Evolutionary conservation across 1,140 invertebrate genomes (phyloP), one percentile per base, ranked within the genome.

Genomic region (Neuroterus valhalla): DNA sequence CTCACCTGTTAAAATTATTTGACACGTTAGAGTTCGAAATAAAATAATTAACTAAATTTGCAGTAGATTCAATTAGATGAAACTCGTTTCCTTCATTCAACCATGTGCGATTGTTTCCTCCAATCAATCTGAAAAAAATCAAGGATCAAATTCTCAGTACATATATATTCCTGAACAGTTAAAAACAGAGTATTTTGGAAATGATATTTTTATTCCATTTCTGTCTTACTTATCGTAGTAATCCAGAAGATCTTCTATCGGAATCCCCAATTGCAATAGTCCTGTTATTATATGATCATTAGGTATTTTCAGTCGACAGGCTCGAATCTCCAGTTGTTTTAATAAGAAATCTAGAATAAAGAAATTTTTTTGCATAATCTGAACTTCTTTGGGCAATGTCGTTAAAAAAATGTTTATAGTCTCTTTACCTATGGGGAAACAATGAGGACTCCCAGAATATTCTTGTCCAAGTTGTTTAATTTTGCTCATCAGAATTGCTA

Each of bases 1-100:
- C 69, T 78, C 89, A 90, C 93, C 91, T 91, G 85, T 92, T 81
- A 81, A 91, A 85, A 82, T 89, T 88, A 80, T 90, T 89, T 76
- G 89, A 88, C 78, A 90, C 78, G 86, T 91, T 87, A 76, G 90
- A 84, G 82, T 92, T 91, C 23, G 86, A 84, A 55, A 93, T 91
- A 75, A 95, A 92, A 48, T 91, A 90, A 52, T 91, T 91, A 68
- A 95, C 91, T 79, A 95, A 89, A 81, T 91, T 91, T 45, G 93
- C 92, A 31, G 93, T 93, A 0, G 93, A 94, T 86, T 93, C 92
- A 69, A 94, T 93, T 42, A 95, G 89, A 89, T 96, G 94, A 86
- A 94, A 93, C 88, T 96, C 94, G 82, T 95, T 94, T 19, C 94
- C 94, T 89, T 94, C 93, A 26, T 92, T 93, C 66, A 94, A 89